Percentiles rank a stretch among this genome's conserved stretches.
Evolutionary conservation across 2,888 invertebrate species (phyloP).

Genomic region (Morpho helenor): DNA sequence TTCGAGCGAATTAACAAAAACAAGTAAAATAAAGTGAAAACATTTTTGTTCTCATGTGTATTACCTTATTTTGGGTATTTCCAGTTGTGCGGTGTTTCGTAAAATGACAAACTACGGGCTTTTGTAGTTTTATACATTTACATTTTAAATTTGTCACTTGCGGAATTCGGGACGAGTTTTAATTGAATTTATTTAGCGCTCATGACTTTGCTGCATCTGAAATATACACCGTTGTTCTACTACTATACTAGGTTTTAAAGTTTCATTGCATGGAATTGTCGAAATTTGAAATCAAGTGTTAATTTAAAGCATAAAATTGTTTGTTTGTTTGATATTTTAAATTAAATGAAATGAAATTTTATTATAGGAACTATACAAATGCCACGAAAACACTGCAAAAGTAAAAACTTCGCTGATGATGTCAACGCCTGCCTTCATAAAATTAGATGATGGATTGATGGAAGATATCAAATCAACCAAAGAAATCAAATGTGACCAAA

Average conservation of each 20-base stretch:
- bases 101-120: constrained; percentile 18
- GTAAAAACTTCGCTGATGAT: no score
- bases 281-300: no score
- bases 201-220: constrained; percentile 9
- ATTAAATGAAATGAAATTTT: no score
- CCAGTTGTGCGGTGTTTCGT: constrained; percentile 33
- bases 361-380: no score
- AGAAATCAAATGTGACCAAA: no score
- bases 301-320: no score
- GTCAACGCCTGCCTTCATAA: no score
- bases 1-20: constrained; percentile 64
- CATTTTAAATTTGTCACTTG: constrained; percentile 15
- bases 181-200: constrained; percentile 18
- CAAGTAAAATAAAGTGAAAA: constrained; percentile 69
- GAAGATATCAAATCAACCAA: no score
- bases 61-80: constrained; percentile 57
- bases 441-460: no score
- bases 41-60: constrained; percentile 66
- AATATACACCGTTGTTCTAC: constrained; percentile 6
- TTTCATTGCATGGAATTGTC: no score
- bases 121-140: constrained; percentile 12
- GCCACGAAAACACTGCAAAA: no score
- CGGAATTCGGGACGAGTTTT: constrained; percentile 16
- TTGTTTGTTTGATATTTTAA: no score
- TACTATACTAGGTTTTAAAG: not conserved